phyloP scores from a whole-genome alignment of 2,888 invertebrate genomes.

The Notodonta ziczac region DNA sequence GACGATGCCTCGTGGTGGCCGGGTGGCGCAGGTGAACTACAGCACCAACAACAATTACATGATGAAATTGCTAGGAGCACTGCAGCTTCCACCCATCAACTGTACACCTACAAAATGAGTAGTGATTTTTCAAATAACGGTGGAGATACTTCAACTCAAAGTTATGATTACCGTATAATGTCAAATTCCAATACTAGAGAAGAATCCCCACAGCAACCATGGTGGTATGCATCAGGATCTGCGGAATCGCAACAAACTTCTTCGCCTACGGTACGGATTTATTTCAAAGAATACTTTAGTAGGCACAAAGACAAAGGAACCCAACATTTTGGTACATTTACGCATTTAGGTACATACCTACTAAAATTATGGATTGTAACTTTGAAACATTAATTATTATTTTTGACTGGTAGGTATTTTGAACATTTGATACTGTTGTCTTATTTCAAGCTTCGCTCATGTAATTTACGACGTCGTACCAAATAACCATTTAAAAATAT shows the following conservation, averaged over 20 bases:
- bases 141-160: slow-evolving; percentile 86
- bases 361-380: too few species aligned
- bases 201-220: slow-evolving; percentile 80
- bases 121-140: slow-evolving; percentile 91
- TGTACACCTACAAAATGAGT: slow-evolving; percentile 94
- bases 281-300: slow-evolving; percentile 11
- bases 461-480: too few species aligned
- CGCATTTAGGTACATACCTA: too few species aligned
- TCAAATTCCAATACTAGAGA: slow-evolving; percentile 83
- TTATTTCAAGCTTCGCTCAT: too few species aligned
- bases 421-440: too few species aligned
- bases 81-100: slow-evolving; percentile 86
- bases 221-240: slow-evolving; percentile 91
- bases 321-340: background rate
- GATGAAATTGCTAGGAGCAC: slow-evolving; percentile 78
- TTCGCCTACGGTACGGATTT: slow-evolving; percentile 73
- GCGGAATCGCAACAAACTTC: slow-evolving; percentile 82
- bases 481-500: too few species aligned
- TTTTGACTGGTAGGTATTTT: too few species aligned
- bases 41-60: slow-evolving; percentile 80
- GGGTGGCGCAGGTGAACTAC: slow-evolving; percentile 77
- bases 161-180: slow-evolving; percentile 90
- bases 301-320: slow-evolving; percentile 16
- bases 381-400: too few species aligned
- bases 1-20: slow-evolving; percentile 85